Evolutionary conservation across 2,797 vertebrate genomes (phyloP), one percentile per base, ranked within the genome.

Genomic region (Neomorphus geoffroyi): DNA sequence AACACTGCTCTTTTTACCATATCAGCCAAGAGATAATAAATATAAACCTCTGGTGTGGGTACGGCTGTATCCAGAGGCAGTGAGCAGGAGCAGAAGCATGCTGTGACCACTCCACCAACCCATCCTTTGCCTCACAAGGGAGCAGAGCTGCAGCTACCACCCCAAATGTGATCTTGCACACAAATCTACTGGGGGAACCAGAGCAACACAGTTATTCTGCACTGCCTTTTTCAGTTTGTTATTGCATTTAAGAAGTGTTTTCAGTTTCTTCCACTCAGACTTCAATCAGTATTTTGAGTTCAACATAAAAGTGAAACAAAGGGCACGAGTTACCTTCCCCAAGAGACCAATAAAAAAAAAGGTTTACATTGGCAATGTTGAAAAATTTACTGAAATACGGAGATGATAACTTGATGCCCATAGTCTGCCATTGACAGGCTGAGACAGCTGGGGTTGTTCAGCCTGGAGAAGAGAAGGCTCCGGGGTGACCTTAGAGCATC

Each of bases 371-470:
- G 50, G 62, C 13, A 67, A 0, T 17, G 50, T 21, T 70, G 56
- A 17, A 70, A 2, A 93, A 70, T 14, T 60, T 30, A 67, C 7
- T 61, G 45, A 58, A 54, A 62, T 6, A 50, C 0, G 8, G 21
- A 69, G 39, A 33, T 7, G 1, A 18, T 65, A 33, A 57, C 54
- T 35, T 32, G 51, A 26, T 53, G 23, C 30, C 57, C 21, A 3
- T 0, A 0, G 0, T 21, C 46, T 48, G 46, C 46, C 46, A 12
- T 12, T 24, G 19, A 48, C 46, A 48, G 46, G 10, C 46, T 48
- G 46, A 48, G 45, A 46, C 46, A 48, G 46, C 12, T 48, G 46
- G 46, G 22, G 46, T 46, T 22, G 10, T 46, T 22, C 45, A 46
- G 45, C 10, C 45, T 46, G 45, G 19, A 46, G 45, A 46, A 46